Conservation (phyloP, 1,140 invertebrate genomes). For the Drosophila ohnishii region DNA sequence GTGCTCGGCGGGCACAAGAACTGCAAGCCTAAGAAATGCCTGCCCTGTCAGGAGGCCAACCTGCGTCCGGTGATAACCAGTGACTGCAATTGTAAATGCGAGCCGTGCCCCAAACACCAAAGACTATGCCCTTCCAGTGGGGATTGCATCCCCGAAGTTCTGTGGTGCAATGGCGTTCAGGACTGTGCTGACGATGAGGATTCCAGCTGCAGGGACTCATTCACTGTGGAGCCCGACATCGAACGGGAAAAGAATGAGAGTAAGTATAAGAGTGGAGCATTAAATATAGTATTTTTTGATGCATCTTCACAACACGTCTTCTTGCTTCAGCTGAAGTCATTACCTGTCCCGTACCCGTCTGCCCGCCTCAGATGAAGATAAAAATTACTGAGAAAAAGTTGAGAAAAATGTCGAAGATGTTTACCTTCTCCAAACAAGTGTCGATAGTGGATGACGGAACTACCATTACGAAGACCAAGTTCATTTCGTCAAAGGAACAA, state of each 20-base stretch:
- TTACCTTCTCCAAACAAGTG: slow-evolving; percentile 72
- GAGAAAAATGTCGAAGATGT: slow-evolving; percentile 80
- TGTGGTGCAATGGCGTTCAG: slow-evolving; percentile 92
- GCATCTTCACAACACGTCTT: neutral
- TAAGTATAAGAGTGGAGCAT: slow-evolving; percentile 26
- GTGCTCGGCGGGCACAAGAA: slow-evolving; percentile 87
- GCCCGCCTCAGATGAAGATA: slow-evolving; percentile 85
- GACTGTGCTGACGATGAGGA: slow-evolving; percentile 94
- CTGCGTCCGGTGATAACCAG: slow-evolving; percentile 73
- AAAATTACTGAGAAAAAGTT: slow-evolving; percentile 75
- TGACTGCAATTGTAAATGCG: slow-evolving; percentile 89
- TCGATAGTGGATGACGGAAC: slow-evolving; percentile 65
- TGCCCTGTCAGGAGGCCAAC: slow-evolving; percentile 85
- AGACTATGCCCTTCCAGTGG: slow-evolving; percentile 89
- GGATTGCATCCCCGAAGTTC: slow-evolving; percentile 88
- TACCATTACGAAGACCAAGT: slow-evolving; percentile 76
- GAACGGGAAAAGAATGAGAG: slow-evolving; percentile 59
- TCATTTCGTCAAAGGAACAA: slow-evolving; percentile 65
- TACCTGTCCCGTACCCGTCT: slow-evolving; percentile 84
- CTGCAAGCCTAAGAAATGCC: slow-evolving; percentile 88
- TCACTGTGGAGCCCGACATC: slow-evolving; percentile 52
- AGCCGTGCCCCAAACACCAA: slow-evolving; percentile 87
- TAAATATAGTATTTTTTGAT: neutral
- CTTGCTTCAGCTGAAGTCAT: slow-evolving; percentile 51
- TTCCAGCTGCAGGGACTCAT: slow-evolving; percentile 85